Evolutionary conservation across 2,113 vertebrate species (phyloP).

Genomic region (Alouatta palliata): DNA sequence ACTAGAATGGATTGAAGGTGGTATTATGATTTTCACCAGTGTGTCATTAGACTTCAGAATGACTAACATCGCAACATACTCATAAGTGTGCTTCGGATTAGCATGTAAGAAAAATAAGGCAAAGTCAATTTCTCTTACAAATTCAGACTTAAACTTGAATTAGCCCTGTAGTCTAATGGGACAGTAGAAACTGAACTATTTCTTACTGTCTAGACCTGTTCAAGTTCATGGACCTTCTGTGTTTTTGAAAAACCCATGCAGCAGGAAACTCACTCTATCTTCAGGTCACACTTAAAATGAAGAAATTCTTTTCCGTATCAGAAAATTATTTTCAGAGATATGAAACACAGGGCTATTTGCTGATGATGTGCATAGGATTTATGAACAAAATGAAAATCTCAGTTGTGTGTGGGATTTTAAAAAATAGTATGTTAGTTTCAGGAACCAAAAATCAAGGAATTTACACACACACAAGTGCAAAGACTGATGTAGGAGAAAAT

Average conservation of each 20-base stretch:
- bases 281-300: neutral
- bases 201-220: neutral
- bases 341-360: neutral
- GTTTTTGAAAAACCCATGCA: neutral
- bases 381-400: conserved; percentile 11
- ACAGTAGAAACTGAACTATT: neutral
- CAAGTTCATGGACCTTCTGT: neutral
- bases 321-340: neutral
- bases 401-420: neutral
- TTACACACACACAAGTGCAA: neutral
- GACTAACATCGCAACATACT: neutral
- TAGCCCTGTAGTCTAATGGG: neutral
- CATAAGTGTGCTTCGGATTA: neutral
- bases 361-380: neutral
- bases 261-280: neutral
- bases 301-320: neutral
- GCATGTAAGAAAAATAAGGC: neutral
- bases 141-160: neutral
- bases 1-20: neutral
- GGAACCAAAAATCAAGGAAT: conserved; percentile 18
- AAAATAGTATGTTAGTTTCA: neutral
- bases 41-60: neutral
- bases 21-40: neutral
- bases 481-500: neutral
- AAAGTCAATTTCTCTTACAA: neutral